These are phyloP conservation scores for Xiphophorus hellerii DNA, from an alignment of 2,113 vertebrate genomes.

Conservation along the genomic window DNA sequence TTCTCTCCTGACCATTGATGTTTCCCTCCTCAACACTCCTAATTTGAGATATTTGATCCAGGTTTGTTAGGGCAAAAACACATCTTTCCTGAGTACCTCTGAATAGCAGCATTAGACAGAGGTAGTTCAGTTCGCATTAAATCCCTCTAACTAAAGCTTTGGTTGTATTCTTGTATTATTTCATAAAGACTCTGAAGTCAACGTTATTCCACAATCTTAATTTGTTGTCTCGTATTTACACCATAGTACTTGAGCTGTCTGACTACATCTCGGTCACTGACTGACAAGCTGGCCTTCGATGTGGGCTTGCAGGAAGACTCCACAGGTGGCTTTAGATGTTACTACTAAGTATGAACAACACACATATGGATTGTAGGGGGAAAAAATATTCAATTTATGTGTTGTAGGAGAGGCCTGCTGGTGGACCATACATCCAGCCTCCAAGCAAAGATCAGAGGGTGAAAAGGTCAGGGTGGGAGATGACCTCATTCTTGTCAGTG, in stretches of 20 bases:
- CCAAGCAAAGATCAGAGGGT: slow-evolving; percentile 93
- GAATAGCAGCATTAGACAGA: background rate
- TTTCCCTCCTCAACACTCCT: too few relatives aligned
- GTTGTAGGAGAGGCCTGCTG: slow-evolving; percentile 90
- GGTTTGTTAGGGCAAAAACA: too few relatives aligned
- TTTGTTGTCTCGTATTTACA: slow-evolving; percentile 7
- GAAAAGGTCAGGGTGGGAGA: slow-evolving; percentile 94
- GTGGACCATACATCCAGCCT: slow-evolving; percentile 95
- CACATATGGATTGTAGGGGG: background rate
- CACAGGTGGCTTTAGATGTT: slow-evolving; percentile 76
- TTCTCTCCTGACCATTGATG: background rate
- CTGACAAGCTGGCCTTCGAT: slow-evolving; percentile 92
- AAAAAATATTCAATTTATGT: background rate
- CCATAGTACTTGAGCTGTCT: slow-evolving; percentile 90
- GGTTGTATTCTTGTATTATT: background rate
- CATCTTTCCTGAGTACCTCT: too few relatives aligned
- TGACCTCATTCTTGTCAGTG: slow-evolving; percentile 93
- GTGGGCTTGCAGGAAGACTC: slow-evolving; percentile 92
- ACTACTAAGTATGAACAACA: background rate
- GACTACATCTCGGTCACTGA: slow-evolving; percentile 91
- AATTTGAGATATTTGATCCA: too few relatives aligned
- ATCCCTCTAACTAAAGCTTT: background rate
- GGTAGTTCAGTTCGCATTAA: background rate
- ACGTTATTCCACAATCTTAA: background rate
- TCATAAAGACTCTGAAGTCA: background rate